Conservation (phyloP, 1,140 invertebrate genomes). For the Drosophila repletoides region DNA sequence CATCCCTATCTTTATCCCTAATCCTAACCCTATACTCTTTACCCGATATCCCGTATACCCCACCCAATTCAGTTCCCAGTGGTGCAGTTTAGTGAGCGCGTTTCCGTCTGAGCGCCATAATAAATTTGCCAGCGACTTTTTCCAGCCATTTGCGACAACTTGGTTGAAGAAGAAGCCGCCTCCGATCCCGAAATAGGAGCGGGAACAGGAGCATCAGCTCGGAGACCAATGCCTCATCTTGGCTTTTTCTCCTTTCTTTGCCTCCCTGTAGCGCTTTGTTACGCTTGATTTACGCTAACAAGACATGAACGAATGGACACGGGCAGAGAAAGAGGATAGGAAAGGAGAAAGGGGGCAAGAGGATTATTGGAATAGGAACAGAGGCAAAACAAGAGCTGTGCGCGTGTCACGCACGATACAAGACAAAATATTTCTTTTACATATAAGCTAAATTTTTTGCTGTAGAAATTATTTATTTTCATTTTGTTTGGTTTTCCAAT, state of each 20-base stretch:
- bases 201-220: constrained; percentile 2
- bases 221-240: constrained; percentile 47
- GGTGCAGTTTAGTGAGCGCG: constrained; percentile 70
- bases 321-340: neutral
- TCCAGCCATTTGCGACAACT: constrained; percentile 53
- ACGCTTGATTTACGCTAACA: constrained; percentile 80
- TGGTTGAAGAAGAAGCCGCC: constrained; percentile 9
- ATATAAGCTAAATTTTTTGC: too few species aligned
- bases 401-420: too few species aligned
- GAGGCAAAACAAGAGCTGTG: too few species aligned
- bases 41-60: neutral
- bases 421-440: too few species aligned
- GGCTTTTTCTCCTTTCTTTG: constrained; percentile 11
- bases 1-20: neutral
- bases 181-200: neutral
- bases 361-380: constrained; percentile 1
- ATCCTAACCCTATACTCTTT: neutral
- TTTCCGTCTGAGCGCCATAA: constrained; percentile 68
- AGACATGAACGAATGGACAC: constrained; percentile 79
- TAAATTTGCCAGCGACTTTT: constrained; percentile 63
- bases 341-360: neutral
- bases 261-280: constrained; percentile 63
- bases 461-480: too few species aligned
- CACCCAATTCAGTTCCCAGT: constrained; percentile 44
- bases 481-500: too few species aligned